phyloP scores from a whole-genome alignment of 1,140 invertebrate species.

The Belonocnema kinseyi region DNA sequence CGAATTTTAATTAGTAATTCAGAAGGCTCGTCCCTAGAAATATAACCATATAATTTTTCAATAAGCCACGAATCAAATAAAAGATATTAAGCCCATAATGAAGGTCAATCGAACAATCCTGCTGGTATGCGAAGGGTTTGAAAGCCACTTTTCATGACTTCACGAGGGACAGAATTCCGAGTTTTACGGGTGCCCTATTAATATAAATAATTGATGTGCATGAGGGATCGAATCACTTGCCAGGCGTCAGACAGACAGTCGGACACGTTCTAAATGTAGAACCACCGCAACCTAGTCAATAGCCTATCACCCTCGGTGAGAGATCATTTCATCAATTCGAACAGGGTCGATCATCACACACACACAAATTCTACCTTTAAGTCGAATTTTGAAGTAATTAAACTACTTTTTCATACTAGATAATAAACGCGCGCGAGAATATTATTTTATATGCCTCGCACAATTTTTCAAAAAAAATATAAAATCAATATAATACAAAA shows the following conservation, averaged over 20 bases:
- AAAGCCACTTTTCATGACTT: slow-evolving; percentile 34
- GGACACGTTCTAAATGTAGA: slow-evolving; percentile 43
- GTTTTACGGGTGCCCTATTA: slow-evolving; percentile 55
- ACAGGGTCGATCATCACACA: not conserved
- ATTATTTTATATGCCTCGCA: too few species aligned
- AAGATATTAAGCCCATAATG: slow-evolving; percentile 28
- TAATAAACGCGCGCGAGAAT: too few species aligned
- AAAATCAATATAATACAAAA: too few species aligned
- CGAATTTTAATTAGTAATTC: too few species aligned
- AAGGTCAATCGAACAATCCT: slow-evolving; percentile 45
- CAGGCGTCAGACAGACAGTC: slow-evolving; percentile 23
- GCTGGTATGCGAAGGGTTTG: slow-evolving; percentile 34
- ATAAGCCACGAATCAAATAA: slow-evolving; percentile 20
- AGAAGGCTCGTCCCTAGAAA: too few species aligned
- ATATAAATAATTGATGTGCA: slow-evolving; percentile 69
- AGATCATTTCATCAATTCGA: slow-evolving; percentile 68
- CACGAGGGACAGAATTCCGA: slow-evolving; percentile 32
- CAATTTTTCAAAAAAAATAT: too few species aligned
- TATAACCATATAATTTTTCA: not conserved
- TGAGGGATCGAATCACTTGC: slow-evolving; percentile 44
- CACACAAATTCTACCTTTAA: not conserved
- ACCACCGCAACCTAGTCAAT: slow-evolving; percentile 52
- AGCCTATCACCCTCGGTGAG: slow-evolving; percentile 53
- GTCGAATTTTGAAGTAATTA: not conserved
- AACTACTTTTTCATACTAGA: too few species aligned